phyloP scores from a whole-genome alignment of 1,140 invertebrate species.

The Brachionus asplanchnoidis region DNA sequence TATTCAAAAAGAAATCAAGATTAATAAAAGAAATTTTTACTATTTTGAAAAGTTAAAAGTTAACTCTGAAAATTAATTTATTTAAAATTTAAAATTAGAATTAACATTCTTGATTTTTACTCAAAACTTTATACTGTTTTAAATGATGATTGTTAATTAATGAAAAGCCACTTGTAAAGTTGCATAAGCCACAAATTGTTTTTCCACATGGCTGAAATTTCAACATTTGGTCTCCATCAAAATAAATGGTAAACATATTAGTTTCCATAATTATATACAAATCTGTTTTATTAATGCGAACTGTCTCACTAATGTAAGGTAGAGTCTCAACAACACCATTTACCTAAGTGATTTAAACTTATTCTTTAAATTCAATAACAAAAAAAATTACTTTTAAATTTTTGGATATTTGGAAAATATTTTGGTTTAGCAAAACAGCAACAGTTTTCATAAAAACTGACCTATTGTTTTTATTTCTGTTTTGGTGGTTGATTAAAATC shows the following conservation, averaged over 20 bases:
- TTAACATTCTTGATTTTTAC: background rate
- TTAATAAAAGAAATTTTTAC: too few relatives aligned
- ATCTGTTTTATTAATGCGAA: background rate
- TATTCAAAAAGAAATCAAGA: too few relatives aligned
- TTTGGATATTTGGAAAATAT: constrained; percentile 2
- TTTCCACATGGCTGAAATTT: background rate
- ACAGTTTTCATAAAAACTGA: constrained; percentile 3
- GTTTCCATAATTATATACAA: background rate
- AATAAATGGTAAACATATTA: background rate
- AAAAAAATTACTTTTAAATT: background rate
- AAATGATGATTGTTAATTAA: background rate
- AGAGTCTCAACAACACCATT: background rate
- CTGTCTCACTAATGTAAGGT: background rate
- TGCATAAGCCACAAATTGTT: constrained; percentile 5
- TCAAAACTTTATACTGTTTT: background rate
- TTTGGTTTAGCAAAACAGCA: background rate
- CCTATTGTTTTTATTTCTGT: background rate
- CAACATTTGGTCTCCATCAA: constrained; percentile 6
- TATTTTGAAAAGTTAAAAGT: too few relatives aligned
- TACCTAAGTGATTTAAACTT: background rate
- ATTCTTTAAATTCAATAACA: background rate
- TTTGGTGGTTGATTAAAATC: background rate
- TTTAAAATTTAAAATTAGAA: background rate
- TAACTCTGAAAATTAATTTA: background rate
- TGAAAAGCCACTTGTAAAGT: background rate